phyloP scores from a whole-genome alignment of 2,888 invertebrate species.

The Megamerina dolium region DNA sequence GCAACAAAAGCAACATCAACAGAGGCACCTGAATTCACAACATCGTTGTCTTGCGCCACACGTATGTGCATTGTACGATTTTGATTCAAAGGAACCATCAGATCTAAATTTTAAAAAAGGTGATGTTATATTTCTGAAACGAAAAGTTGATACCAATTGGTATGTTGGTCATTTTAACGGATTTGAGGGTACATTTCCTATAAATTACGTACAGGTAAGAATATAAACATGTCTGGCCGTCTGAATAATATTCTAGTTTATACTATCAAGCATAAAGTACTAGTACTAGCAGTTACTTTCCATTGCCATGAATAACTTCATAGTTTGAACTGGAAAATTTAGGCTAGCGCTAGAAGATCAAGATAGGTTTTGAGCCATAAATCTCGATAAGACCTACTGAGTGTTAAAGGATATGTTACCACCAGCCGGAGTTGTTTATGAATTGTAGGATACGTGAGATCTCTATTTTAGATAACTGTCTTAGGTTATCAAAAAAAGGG shows the following conservation, averaged over 20 bases:
- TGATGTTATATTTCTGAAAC: constrained; percentile 70
- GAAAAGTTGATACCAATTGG: constrained; percentile 81
- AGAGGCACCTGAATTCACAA: too few species aligned
- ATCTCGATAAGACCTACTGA: too few species aligned
- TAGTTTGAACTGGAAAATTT: too few species aligned
- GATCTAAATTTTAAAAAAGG: constrained; percentile 83
- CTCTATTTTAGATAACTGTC: too few species aligned
- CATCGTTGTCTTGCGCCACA: too few species aligned
- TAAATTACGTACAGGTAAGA: constrained; percentile 66
- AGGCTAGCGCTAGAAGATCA: too few species aligned
- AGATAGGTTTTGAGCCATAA: too few species aligned
- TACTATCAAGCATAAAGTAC: background rate
- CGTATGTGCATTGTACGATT: constrained; percentile 84
- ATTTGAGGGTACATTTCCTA: constrained; percentile 72
- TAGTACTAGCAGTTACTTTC: background rate
- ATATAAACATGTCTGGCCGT: background rate
- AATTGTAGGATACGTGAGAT: too few species aligned
- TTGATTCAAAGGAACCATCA: constrained; percentile 74
- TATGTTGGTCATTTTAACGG: constrained; percentile 77
- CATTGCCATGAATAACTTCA: background rate
- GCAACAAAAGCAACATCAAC: constrained; percentile 18
- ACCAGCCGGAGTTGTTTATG: too few species aligned
- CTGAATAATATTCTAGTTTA: too few species aligned
- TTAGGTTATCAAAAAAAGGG: too few species aligned
- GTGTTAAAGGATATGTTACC: too few species aligned